Evolutionary conservation across 2,113 vertebrate species (phyloP).

Genomic region (Aleadryas rufinucha): DNA sequence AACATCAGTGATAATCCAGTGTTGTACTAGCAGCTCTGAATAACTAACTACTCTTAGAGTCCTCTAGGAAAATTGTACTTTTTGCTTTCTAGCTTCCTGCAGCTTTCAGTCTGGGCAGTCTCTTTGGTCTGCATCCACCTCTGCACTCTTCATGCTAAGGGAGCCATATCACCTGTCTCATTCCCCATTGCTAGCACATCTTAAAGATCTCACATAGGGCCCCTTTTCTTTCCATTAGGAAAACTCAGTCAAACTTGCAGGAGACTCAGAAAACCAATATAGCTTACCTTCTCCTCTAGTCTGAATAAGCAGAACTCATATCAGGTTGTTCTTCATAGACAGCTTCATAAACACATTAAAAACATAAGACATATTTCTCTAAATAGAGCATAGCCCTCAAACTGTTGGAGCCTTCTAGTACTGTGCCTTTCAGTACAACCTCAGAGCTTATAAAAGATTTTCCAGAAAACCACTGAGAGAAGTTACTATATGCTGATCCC

Average conservation of each 20-base stretch:
- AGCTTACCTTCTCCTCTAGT: not conserved
- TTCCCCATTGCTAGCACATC: not conserved
- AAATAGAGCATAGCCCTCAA: not conserved
- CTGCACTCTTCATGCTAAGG: not conserved
- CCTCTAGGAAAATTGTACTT: not conserved
- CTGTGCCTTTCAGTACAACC: not conserved
- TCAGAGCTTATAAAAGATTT: rapidly evolving
- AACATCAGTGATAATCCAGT: not conserved
- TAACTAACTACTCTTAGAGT: not conserved
- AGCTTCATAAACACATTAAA: not conserved
- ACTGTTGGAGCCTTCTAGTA: not conserved
- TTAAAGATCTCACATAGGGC: not conserved
- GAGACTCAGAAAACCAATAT: not conserved
- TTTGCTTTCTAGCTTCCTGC: not conserved
- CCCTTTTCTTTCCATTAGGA: not conserved
- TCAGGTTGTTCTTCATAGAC: not conserved
- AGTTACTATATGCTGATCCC: not conserved
- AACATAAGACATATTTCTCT: not conserved
- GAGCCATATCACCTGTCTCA: not conserved
- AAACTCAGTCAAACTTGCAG: not conserved
- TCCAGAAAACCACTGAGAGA: not conserved
- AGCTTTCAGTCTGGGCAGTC: rapidly evolving
- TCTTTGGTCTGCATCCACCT: not conserved
- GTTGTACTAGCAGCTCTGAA: not conserved
- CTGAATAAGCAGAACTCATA: not conserved